phyloP scores from a whole-genome alignment of 2,888 invertebrate genomes.

The Eristalis pertinax region DNA sequence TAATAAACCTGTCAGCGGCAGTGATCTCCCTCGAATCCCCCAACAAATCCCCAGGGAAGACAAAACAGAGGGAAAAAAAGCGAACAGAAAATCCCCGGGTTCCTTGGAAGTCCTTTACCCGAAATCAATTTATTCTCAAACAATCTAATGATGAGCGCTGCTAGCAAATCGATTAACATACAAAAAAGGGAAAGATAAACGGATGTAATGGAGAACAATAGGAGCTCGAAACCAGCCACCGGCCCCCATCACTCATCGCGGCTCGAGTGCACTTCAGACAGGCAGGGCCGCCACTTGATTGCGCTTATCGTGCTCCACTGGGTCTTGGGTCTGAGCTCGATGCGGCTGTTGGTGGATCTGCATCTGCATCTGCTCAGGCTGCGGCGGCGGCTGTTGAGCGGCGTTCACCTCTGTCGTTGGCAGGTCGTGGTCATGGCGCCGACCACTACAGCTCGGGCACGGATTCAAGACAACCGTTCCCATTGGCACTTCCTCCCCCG shows the following conservation, averaged over 20 bases:
- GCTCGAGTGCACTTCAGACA: conserved; percentile 24
- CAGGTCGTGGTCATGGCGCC: conserved; percentile 34
- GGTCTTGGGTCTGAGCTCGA: conserved; percentile 15
- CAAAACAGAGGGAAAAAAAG: background rate
- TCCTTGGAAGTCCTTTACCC: background rate
- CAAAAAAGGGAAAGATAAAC: background rate
- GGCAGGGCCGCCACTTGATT: conserved; percentile 39
- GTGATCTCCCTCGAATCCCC: background rate
- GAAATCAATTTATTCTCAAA: conserved; percentile 30
- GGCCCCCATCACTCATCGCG: background rate
- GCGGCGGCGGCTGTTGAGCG: conserved; percentile 5
- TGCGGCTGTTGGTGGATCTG: conserved; percentile 24
- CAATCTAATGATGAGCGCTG: conserved; percentile 1
- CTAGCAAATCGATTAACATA: conserved; percentile 5
- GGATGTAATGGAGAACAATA: conserved; percentile 9
- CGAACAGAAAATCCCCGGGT: background rate
- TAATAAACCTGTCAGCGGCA: background rate
- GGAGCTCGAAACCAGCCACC: conserved; percentile 8
- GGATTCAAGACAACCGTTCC: conserved; percentile 36
- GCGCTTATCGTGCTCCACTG: conserved; percentile 36
- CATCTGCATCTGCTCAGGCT: background rate
- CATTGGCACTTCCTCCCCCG: conserved; percentile 48
- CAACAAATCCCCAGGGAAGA: background rate
- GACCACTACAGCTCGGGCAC: conserved; percentile 7
- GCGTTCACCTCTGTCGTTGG: conserved; percentile 28